phyloP scores from a whole-genome alignment of 2,888 invertebrate species.

The Andrena dorsata region DNA sequence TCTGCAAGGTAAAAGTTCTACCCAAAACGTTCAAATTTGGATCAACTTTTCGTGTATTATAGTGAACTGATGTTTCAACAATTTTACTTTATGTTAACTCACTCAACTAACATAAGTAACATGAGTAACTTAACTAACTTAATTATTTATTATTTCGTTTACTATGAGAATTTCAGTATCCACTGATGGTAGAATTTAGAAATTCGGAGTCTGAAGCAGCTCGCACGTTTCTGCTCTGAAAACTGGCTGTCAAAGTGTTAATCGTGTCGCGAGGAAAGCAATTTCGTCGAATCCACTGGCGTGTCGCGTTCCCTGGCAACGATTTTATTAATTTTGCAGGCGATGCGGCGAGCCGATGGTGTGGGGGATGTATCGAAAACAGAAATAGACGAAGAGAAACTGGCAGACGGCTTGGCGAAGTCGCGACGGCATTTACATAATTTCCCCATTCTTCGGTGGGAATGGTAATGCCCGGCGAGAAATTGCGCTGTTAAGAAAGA shows the following conservation, averaged over 20 bases:
- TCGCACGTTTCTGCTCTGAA: too few relatives aligned
- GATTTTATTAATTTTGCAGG: conserved; percentile 14
- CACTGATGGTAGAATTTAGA: too few relatives aligned
- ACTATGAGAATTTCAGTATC: too few relatives aligned
- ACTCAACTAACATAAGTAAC: too few relatives aligned
- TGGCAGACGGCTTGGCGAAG: conserved; percentile 47
- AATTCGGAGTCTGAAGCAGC: too few relatives aligned
- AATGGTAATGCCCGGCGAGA: conserved; percentile 29
- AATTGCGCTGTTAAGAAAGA: conserved; percentile 39
- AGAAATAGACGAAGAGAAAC: conserved; percentile 43
- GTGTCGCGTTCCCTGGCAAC: neutral
- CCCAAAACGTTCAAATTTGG: neutral
- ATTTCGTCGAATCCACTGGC: neutral
- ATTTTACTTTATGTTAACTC: too few relatives aligned
- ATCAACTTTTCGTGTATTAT: too few relatives aligned
- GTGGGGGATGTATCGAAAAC: conserved; percentile 9
- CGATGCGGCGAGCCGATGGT: neutral
- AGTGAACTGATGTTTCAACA: too few relatives aligned
- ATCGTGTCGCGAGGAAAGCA: too few relatives aligned
- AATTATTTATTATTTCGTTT: too few relatives aligned
- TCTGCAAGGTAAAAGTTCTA: neutral
- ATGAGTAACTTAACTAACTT: too few relatives aligned
- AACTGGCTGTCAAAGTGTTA: too few relatives aligned
- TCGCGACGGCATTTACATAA: conserved; percentile 49
- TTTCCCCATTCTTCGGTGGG: conserved; percentile 44